These are phyloP conservation scores for Drosophila jambulina DNA, from an alignment of 1,140 invertebrate species.

Conservation along the genomic window DNA sequence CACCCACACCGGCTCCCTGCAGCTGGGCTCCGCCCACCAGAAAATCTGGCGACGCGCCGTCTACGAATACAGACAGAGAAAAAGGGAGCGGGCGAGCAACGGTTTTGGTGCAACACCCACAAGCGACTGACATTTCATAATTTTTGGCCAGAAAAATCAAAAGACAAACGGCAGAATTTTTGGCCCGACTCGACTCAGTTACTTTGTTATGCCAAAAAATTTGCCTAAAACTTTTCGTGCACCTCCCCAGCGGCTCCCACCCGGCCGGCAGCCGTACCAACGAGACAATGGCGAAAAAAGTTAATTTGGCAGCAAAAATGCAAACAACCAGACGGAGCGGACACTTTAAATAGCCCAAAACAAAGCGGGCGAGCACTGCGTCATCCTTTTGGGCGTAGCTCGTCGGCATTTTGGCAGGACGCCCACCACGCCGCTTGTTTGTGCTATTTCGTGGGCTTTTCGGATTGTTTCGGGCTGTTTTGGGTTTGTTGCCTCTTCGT, in stretches of 20 bases:
- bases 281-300: slow-evolving; percentile 78
- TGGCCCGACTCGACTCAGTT: slow-evolving; percentile 49
- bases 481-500: slow-evolving; percentile 41
- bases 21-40: neutral
- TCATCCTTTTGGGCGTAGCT: slow-evolving; percentile 69
- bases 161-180: slow-evolving; percentile 65
- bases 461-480: slow-evolving; percentile 36
- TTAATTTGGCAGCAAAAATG: slow-evolving; percentile 81
- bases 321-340: slow-evolving; percentile 73
- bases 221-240: slow-evolving; percentile 69
- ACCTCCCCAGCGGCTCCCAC: slow-evolving; percentile 5
- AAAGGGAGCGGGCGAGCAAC: slow-evolving; percentile 7
- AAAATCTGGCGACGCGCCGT: slow-evolving; percentile 57
- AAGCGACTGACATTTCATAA: slow-evolving; percentile 72
- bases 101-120: slow-evolving; percentile 58
- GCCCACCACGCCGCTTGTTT: slow-evolving; percentile 53
- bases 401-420: slow-evolving; percentile 50
- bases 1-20: neutral
- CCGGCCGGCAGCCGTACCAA: slow-evolving; percentile 5
- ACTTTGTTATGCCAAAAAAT: slow-evolving; percentile 77
- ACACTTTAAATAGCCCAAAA: slow-evolving; percentile 69
- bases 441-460: slow-evolving; percentile 40
- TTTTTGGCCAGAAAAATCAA: slow-evolving; percentile 67
- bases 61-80: slow-evolving; percentile 45
- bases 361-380: slow-evolving; percentile 65